phyloP scores from a whole-genome alignment of 2,113 vertebrate genomes.

The Rynchops niger region DNA sequence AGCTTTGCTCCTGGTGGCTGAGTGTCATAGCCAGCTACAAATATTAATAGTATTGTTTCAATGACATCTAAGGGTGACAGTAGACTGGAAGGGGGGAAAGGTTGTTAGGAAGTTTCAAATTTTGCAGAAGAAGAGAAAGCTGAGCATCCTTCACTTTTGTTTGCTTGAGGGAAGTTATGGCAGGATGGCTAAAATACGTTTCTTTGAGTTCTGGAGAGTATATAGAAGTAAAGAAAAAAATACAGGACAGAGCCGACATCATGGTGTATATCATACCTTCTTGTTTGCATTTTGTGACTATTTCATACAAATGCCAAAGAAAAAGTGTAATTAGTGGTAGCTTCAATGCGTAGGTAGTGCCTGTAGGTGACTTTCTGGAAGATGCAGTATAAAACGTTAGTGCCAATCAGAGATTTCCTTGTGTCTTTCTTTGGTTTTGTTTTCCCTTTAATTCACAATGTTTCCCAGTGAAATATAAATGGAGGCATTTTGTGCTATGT shows the following conservation, averaged over 20 bases:
- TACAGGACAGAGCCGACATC: neutral
- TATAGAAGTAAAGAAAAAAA: neutral
- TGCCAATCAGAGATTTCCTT: neutral
- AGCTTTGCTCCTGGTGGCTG: conserved; percentile 68
- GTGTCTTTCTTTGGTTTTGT: neutral
- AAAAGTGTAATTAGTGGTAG: neutral
- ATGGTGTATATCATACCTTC: neutral
- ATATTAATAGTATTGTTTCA: conserved; percentile 48
- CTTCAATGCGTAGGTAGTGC: neutral
- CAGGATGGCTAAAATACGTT: neutral
- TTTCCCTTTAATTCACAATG: neutral
- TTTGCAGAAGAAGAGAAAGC: neutral
- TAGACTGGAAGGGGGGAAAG: neutral
- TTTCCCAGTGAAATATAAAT: neutral
- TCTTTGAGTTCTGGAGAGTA: neutral
- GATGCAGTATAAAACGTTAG: neutral
- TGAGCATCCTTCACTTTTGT: neutral
- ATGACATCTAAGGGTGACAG: conserved; percentile 33
- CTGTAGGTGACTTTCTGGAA: neutral
- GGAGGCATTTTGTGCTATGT: neutral
- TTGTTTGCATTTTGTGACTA: neutral
- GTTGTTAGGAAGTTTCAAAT: neutral
- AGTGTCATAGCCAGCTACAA: conserved; percentile 33
- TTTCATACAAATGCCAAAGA: neutral
- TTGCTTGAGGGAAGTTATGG: neutral